Evolutionary conservation across 35 echinoderm and acorn worm species (phyloP).

Genomic region (Ophioderma brevispina): DNA sequence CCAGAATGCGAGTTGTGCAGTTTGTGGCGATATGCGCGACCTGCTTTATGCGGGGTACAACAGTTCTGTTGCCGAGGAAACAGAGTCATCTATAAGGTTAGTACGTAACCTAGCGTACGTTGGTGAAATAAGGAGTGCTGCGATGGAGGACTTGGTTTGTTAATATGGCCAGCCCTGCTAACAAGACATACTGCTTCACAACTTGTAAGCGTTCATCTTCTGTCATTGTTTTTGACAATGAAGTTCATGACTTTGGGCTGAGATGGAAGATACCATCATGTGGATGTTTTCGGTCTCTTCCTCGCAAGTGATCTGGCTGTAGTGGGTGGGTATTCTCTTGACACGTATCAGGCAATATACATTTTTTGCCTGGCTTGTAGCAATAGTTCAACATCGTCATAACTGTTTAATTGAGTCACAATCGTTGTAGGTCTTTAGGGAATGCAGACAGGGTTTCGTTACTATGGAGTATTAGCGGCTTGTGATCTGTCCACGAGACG

Average conservation of each 20-base stretch:
- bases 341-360: constrained; percentile 67
- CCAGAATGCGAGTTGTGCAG: constrained; percentile 46
- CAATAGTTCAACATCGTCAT: constrained; percentile 62
- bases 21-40: neutral
- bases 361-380: constrained; percentile 68
- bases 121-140: too few species aligned
- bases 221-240: constrained; percentile 10
- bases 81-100: too few species aligned
- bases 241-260: constrained; percentile 1
- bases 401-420: constrained; percentile 33
- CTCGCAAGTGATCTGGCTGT: constrained; percentile 23
- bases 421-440: neutral
- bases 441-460: neutral
- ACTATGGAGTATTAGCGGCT: constrained; percentile 32
- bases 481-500: constrained; percentile 51
- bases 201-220: constrained; percentile 22
- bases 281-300: constrained; percentile 28
- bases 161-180: constrained; percentile 19
- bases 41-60: constrained; percentile 32
- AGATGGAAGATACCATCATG: constrained; percentile 25
- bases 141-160: neutral
- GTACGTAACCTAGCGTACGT: too few species aligned
- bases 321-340: constrained; percentile 9
- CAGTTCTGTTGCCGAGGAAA: constrained; percentile 54
- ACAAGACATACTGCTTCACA: neutral